Conservation (phyloP, 2,797 vertebrate species). For the Karalla daura region DNA sequence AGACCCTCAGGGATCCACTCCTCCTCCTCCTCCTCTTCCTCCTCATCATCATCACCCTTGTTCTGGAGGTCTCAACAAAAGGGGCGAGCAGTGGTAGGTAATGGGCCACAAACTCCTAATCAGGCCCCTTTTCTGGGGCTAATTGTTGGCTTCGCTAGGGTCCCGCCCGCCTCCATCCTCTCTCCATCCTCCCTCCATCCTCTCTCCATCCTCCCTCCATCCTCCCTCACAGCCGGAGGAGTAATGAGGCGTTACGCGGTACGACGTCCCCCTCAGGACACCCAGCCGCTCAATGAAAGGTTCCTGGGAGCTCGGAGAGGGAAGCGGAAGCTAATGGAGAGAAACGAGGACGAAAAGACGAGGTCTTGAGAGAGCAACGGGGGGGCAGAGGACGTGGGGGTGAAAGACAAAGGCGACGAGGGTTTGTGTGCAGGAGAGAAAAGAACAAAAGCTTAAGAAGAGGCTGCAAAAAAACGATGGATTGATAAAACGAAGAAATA, state of each 20-base stretch:
- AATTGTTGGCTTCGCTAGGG: conserved; percentile 50
- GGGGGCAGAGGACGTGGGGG: neutral
- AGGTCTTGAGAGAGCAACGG: neutral
- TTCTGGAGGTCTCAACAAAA: conserved; percentile 23
- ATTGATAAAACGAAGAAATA: conserved; percentile 31
- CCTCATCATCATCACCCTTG: neutral
- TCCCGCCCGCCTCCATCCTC: conserved; percentile 47
- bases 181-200: too few species aligned
- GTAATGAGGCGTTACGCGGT: conserved; percentile 61
- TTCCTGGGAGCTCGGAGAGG: conserved; percentile 17
- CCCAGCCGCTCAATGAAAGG: conserved; percentile 21
- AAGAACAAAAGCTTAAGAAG: conserved; percentile 8
- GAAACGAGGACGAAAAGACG: conserved; percentile 16
- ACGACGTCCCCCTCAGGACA: conserved; percentile 55
- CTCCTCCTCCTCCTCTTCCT: conserved; percentile 20
- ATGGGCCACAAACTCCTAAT: conserved; percentile 71
- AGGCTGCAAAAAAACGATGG: neutral
- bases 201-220: conserved; percentile 48
- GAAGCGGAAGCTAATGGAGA: conserved; percentile 44
- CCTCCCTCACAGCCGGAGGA: conserved; percentile 46
- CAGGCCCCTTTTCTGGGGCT: conserved; percentile 57
- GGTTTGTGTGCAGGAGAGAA: neutral
- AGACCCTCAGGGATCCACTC: conserved; percentile 19
- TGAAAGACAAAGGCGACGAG: neutral
- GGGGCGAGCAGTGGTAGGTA: conserved; percentile 39